Evolutionary conservation across 2,113 vertebrate species (phyloP).

Genomic region (Hypanus sabinus): DNA sequence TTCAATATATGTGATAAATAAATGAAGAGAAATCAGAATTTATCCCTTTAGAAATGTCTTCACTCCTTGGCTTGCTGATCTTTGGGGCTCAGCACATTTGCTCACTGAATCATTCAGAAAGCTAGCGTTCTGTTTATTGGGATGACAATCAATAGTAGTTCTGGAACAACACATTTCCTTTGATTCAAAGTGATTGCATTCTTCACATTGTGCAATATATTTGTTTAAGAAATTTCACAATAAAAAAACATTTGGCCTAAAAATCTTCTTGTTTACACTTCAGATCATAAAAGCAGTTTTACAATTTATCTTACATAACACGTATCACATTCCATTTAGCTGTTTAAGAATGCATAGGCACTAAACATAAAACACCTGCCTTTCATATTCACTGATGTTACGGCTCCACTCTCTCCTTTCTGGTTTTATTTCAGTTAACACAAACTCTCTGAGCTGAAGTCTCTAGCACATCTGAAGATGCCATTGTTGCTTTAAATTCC

Average conservation of each 20-base stretch:
- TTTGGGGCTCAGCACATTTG: neutral
- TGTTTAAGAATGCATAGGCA: conserved; percentile 22
- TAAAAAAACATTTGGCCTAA: neutral
- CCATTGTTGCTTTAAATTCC: neutral
- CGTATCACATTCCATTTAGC: neutral
- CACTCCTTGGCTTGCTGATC: neutral
- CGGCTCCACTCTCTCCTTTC: neutral
- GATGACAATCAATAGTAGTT: neutral
- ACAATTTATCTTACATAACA: neutral
- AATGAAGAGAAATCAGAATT: too few relatives aligned
- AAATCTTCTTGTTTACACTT: neutral
- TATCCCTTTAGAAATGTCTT: neutral
- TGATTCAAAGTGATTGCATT: neutral
- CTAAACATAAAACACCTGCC: neutral
- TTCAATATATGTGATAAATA: too few relatives aligned
- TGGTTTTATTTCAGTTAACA: neutral
- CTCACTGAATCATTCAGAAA: neutral
- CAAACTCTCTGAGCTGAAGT: neutral
- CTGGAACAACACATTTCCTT: neutral
- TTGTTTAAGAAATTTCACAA: neutral
- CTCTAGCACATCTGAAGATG: neutral
- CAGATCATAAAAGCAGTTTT: neutral
- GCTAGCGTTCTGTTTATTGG: neutral
- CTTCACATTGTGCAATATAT: neutral
- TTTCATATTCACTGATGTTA: neutral